phyloP scores from a whole-genome alignment of 2,888 invertebrate species.

The Lasioglossum morio region DNA sequence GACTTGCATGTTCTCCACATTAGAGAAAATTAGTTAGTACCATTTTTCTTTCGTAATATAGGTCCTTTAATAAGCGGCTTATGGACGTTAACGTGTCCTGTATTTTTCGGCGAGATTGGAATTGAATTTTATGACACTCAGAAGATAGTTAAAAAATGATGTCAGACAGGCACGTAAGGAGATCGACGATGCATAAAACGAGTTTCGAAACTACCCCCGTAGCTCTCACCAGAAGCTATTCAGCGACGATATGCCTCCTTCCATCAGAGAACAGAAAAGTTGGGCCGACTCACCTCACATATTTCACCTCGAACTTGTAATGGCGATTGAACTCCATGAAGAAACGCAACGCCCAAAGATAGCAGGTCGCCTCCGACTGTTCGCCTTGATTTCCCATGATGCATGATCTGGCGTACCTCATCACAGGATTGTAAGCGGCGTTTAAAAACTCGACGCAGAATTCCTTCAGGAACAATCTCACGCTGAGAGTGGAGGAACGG shows the following conservation, averaged over 20 bases:
- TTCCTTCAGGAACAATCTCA: conserved; percentile 95
- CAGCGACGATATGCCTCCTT: conserved; percentile 26
- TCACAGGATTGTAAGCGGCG: conserved; percentile 96
- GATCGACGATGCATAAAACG: conserved; percentile 76
- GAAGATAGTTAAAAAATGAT: conserved; percentile 44
- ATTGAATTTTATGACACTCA: background rate
- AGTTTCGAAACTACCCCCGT: conserved; percentile 71
- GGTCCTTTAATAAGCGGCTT: no score
- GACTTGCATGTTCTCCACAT: no score
- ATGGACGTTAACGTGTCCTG: background rate
- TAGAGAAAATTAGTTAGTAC: no score
- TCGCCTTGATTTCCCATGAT: conserved; percentile 89
- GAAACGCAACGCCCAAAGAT: conserved; percentile 96
- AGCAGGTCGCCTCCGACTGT: conserved; percentile 96
- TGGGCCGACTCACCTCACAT: conserved; percentile 89
- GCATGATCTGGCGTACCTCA: conserved; percentile 94
- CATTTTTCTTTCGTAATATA: no score
- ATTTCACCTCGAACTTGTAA: conserved; percentile 93
- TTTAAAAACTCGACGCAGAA: conserved; percentile 97
- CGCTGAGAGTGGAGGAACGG: conserved; percentile 94
- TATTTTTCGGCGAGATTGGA: background rate
- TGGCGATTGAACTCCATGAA: conserved; percentile 99
- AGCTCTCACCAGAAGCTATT: conserved; percentile 39
- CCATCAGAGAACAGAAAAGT: conserved; percentile 38
- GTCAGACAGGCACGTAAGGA: conserved; percentile 52